Percentiles rank a stretch among this genome's conserved stretches.
These are phyloP conservation scores for Monodelphis domestica DNA, from an alignment of 2,797 vertebrate species.

Conservation along the genomic window DNA sequence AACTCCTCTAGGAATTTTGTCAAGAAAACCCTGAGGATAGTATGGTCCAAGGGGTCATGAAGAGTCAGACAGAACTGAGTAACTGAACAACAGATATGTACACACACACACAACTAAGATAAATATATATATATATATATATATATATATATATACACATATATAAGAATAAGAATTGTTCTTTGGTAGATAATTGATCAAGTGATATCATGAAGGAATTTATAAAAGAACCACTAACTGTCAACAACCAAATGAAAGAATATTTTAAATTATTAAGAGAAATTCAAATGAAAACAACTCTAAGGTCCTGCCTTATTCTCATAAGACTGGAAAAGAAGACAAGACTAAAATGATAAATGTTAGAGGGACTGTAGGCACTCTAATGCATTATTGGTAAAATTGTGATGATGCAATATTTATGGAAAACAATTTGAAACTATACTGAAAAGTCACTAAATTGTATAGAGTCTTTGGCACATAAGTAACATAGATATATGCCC, in stretches of 20 bases:
- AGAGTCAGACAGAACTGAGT: too few relatives aligned
- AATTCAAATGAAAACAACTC: not conserved
- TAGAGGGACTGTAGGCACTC: not conserved
- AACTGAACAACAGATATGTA: too few relatives aligned
- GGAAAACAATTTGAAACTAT: not conserved
- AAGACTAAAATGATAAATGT: not conserved
- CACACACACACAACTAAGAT: too few relatives aligned
- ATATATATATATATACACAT: too few relatives aligned
- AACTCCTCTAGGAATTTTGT: too few relatives aligned
- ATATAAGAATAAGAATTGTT: not conserved
- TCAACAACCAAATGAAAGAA: not conserved
- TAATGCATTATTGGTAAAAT: not conserved
- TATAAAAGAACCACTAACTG: not conserved
- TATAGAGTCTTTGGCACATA: not conserved
- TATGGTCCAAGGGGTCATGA: too few relatives aligned
- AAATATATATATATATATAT: too few relatives aligned
- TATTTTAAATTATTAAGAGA: constrained; percentile 1
- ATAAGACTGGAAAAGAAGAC: not conserved
- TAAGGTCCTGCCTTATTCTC: not conserved
- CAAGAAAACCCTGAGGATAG: too few relatives aligned
- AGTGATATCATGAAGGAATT: not conserved
- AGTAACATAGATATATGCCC: too few relatives aligned
- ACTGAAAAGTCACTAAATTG: not conserved
- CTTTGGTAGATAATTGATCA: not conserved
- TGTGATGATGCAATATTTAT: not conserved